Conservation (phyloP, 2,888 invertebrate species). For the Amphipoea oculea region DNA sequence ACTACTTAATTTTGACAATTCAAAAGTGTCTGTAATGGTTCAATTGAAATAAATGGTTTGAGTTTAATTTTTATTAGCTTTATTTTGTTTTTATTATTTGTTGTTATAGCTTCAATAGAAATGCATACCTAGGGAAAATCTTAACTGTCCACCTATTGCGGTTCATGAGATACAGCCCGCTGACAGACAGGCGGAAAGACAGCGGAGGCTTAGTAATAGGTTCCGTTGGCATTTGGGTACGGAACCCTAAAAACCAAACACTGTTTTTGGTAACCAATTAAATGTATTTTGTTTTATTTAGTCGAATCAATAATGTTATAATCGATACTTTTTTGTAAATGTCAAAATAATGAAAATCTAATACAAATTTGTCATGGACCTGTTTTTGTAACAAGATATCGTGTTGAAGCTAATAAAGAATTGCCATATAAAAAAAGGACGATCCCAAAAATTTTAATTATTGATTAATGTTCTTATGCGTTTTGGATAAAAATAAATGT, state of each 20-base stretch:
- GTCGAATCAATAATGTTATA: constrained; percentile 34
- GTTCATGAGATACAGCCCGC: not conserved
- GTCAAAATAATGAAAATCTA: constrained; percentile 29
- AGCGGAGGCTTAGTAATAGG: not conserved
- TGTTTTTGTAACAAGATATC: constrained; percentile 43
- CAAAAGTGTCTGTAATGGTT: too few species aligned
- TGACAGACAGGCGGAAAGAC: not conserved
- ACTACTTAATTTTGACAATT: too few species aligned
- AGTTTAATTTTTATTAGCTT: not conserved
- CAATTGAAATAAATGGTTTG: too few species aligned
- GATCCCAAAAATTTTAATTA: constrained; percentile 46
- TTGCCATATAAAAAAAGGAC: constrained; percentile 26
- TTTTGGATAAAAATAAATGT: constrained; percentile 19
- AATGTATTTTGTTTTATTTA: constrained; percentile 8
- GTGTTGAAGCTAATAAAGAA: constrained; percentile 49
- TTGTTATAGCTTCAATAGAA: too few species aligned
- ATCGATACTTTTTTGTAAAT: constrained; percentile 39
- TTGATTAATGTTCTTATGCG: constrained; percentile 44
- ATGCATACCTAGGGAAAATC: not conserved
- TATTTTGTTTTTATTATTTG: not conserved
- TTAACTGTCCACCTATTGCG: not conserved
- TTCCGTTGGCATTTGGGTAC: not conserved
- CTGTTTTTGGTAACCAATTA: constrained; percentile 30
- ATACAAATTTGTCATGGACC: constrained; percentile 48
- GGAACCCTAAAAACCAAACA: not conserved